Base-by-base conservation (phyloP, 2,888 invertebrate species). In the Ditula angustiorana region DNA sequence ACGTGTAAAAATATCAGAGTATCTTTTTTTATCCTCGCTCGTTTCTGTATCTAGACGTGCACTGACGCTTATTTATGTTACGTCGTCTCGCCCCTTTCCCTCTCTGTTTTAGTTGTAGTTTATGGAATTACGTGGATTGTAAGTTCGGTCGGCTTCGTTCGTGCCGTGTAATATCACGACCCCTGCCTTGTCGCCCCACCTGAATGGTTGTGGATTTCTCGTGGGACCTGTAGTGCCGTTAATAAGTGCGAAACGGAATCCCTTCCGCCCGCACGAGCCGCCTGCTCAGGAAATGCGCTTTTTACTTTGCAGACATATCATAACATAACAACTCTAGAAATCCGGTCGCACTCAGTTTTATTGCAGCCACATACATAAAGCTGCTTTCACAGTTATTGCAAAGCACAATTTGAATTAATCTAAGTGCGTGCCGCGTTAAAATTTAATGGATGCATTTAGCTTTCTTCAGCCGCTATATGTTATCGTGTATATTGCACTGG, bases 191-290 rank as follows among this genome's bases (percentile, higher is more conserved):
- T 73, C 75, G 79, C 88, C 88, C 87, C 76, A 83, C 84, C 83
- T 86, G 86, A 76, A 79, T n/a, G n/a, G n/a, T 82, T 76, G 70
- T 72, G 74, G 76, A 88, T 86, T 87, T 87, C 90, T 87, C 90
- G 73, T 82, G 90, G 90, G 90, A 88, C 76, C 79, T 79, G 75
- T 76, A 80, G 74, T 75, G 67, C 74, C 77, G 80, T 86, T 83
- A 83, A 84, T 87, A 88, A 86, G 80, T 83, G 82, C 80, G 77
- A 82, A 84, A 83, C 79, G 75, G 59, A 75, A 72, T 74, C 71
- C 77, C 76, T 77, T 71, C 75, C 74, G 66, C 53, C 68, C 64
- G 59, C 64, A 52, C 53, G 55, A 66, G 52, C 57, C 66, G 61
- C 73, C 66, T 67, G 59, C 66, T 70, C 68, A 70, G 74, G 72